phyloP scores from a whole-genome alignment of 2,888 invertebrate genomes.

The Dione juno region DNA sequence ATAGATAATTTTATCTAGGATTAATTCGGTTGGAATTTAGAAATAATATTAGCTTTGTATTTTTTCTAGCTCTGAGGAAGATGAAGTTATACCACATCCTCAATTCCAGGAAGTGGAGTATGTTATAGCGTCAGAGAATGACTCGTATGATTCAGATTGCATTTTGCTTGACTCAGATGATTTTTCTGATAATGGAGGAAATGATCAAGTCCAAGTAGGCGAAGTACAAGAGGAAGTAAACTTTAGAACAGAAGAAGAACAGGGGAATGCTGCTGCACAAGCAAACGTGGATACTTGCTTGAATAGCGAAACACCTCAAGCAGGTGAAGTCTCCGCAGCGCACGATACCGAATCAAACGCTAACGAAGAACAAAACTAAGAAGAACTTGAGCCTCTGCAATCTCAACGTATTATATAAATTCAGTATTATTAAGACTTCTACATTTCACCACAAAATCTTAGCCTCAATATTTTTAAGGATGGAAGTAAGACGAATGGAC shows the following conservation, averaged over 20 bases:
- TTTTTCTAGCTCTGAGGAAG: background rate
- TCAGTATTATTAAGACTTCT: background rate
- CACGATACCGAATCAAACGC: background rate
- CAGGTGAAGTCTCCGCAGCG: background rate
- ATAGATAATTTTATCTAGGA: background rate
- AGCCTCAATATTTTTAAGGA: too few relatives aligned
- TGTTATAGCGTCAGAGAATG: background rate
- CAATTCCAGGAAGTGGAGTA: background rate
- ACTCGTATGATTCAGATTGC: background rate
- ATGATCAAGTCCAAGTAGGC: background rate
- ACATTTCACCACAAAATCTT: too few relatives aligned
- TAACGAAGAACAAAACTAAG: background rate
- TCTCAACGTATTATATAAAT: background rate
- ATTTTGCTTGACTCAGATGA: background rate
- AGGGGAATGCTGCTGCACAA: background rate
- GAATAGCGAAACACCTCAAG: background rate
- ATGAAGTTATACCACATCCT: background rate
- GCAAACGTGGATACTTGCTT: background rate
- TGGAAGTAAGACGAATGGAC: too few relatives aligned
- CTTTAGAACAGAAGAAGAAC: background rate
- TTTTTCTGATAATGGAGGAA: background rate
- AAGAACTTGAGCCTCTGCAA: background rate
- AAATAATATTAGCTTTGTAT: background rate
- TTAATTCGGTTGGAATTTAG: background rate
- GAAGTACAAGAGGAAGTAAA: background rate